Percentiles rank a stretch among this genome's conserved stretches.
These are phyloP conservation scores for Lates calcarifer DNA, from an alignment of 2,113 vertebrate species.

Conservation along the genomic window DNA sequence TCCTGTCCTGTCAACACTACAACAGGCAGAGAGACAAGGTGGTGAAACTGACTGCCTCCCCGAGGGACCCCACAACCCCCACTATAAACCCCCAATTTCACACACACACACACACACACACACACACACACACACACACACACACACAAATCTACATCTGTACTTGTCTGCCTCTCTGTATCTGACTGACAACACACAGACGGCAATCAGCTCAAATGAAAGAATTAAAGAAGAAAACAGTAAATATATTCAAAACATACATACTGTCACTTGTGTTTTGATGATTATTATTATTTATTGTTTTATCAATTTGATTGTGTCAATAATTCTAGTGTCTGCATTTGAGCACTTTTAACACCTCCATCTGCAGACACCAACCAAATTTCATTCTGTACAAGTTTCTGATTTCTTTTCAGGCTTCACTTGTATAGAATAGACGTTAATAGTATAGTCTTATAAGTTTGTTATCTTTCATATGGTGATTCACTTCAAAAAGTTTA, in stretches of 20 bases:
- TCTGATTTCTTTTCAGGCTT: too few relatives aligned
- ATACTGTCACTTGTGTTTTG: not conserved
- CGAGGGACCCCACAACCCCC: constrained; percentile 54
- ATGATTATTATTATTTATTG: not conserved
- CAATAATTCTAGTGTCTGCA: too few relatives aligned
- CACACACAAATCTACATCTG: not conserved
- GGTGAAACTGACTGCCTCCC: constrained; percentile 76
- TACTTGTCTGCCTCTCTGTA: not conserved
- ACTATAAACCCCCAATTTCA: constrained; percentile 23
- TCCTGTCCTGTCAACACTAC: constrained; percentile 77
- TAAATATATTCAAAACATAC: not conserved
- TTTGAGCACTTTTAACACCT: too few relatives aligned
- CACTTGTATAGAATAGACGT: too few relatives aligned
- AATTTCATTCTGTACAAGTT: too few relatives aligned
- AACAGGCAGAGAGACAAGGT: constrained; percentile 80
- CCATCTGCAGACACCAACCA: too few relatives aligned
- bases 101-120: constrained; percentile 41
- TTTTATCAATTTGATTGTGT: too few relatives aligned
- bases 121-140: constrained; percentile 38
- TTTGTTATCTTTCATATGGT: too few relatives aligned
- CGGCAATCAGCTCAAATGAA: too few relatives aligned
- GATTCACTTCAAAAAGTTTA: too few relatives aligned
- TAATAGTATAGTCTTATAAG: too few relatives aligned
- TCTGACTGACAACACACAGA: constrained; percentile 3
- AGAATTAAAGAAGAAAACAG: too few relatives aligned